Evolutionary conservation across 2,888 invertebrate genomes (phyloP).

Genomic region (Lithophane leautieri): DNA sequence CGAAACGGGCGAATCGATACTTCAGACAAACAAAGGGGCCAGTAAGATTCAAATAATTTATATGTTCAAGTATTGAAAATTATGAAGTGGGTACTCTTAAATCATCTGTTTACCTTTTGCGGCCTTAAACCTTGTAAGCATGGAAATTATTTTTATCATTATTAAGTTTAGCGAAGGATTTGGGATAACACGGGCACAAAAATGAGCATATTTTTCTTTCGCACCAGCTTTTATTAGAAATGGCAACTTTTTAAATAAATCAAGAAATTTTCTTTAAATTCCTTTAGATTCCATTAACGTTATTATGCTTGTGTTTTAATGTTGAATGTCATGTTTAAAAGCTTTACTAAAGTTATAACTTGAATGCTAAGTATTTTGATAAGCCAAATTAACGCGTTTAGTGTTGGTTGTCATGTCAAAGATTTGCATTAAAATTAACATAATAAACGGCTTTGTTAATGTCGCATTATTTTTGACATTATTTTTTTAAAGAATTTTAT

Average conservation of each 20-base stretch:
- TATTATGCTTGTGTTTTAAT: slow-evolving; percentile 8
- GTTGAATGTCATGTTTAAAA: slow-evolving; percentile 18
- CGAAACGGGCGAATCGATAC: too few species aligned
- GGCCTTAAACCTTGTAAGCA: not conserved
- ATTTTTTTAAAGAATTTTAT: not conserved
- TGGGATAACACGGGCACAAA: not conserved
- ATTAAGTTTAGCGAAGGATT: not conserved
- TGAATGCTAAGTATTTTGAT: slow-evolving; percentile 27
- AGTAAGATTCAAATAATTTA: too few species aligned
- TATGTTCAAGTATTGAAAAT: too few species aligned
- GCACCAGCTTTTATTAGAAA: not conserved
- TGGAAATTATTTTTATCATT: not conserved
- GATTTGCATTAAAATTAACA: slow-evolving; percentile 39
- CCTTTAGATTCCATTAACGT: slow-evolving; percentile 28
- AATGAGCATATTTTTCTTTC: not conserved
- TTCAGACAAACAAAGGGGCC: too few species aligned
- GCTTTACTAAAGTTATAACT: slow-evolving; percentile 22
- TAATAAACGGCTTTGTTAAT: slow-evolving; percentile 10
- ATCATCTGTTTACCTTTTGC: not conserved
- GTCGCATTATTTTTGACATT: not conserved
- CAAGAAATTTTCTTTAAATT: slow-evolving; percentile 4
- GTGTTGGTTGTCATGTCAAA: slow-evolving; percentile 24
- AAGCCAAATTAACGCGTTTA: slow-evolving; percentile 35
- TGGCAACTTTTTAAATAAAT: slow-evolving; percentile 10
- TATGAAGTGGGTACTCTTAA: not conserved